Percentiles rank a stretch among this genome's conserved stretches.
Conservation (phyloP, 2,888 invertebrate species). For the Ypsolopha sequella region DNA sequence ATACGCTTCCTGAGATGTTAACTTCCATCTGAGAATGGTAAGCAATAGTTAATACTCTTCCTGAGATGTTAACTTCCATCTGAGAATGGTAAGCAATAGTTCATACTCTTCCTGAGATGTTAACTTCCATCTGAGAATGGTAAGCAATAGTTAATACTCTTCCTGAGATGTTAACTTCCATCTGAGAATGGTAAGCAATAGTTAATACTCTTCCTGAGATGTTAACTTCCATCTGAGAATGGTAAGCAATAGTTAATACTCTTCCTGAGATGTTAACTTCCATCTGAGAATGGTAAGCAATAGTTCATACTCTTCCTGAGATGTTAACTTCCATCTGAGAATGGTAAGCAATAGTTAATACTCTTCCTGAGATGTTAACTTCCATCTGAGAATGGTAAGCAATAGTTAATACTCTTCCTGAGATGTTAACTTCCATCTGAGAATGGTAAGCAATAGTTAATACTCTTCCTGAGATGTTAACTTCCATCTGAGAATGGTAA, state of each 20-base stretch:
- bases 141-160: conserved; percentile 23
- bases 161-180: conserved; percentile 71
- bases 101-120: no score
- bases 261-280: no score
- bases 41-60: conserved; percentile 17
- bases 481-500: conserved; percentile 70
- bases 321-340: conserved; percentile 71
- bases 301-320: no score
- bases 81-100: conserved; percentile 56
- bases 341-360: conserved; percentile 39
- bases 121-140: conserved; percentile 71
- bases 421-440: conserved; percentile 71
- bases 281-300: conserved; percentile 66
- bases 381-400: conserved; percentile 69
- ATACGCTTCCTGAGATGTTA: no score
- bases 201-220: no score
- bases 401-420: background rate
- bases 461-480: no score
- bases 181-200: conserved; percentile 61
- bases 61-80: conserved; percentile 71
- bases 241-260: conserved; percentile 32
- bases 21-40: conserved; percentile 71
- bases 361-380: no score
- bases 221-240: conserved; percentile 71
- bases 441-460: conserved; percentile 46